These are phyloP conservation scores for Ochotona princeps DNA, from an alignment of 2,113 vertebrate genomes.

Conservation along the genomic window DNA sequence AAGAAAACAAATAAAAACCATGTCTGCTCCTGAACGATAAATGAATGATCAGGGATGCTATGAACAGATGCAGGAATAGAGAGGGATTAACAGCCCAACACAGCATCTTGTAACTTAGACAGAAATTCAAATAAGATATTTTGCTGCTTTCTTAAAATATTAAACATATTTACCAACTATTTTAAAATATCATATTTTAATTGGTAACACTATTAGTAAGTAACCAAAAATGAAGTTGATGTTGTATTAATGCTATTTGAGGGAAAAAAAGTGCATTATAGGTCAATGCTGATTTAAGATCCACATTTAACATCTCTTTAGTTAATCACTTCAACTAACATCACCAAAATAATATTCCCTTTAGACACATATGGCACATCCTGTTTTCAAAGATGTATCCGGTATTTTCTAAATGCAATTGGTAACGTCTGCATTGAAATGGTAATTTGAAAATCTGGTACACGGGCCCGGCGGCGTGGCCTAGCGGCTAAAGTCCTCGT, in stretches of 20 bases:
- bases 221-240: slow-evolving; percentile 1
- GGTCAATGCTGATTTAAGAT: neutral
- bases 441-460: neutral
- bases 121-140: slow-evolving; percentile 14
- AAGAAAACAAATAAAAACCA: slow-evolving; percentile 25
- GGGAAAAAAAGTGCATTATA: neutral
- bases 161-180: slow-evolving; percentile 32
- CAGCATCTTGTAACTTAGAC: neutral
- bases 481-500: too few relatives aligned
- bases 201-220: neutral
- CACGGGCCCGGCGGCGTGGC: too few relatives aligned
- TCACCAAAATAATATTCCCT: neutral
- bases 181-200: slow-evolving; percentile 32
- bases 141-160: slow-evolving; percentile 5
- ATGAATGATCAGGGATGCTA: fast-evolving
- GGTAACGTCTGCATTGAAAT: neutral
- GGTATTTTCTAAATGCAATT: neutral
- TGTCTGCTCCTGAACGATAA: neutral
- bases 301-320: neutral
- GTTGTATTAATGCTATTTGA: neutral
- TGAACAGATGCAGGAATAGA: neutral
- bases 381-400: neutral
- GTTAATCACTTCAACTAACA: neutral
- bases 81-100: neutral
- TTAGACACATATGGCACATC: neutral